These are phyloP conservation scores for Melanerpes formicivorus DNA, from an alignment of 2,113 vertebrate genomes.

Conservation along the genomic window DNA sequence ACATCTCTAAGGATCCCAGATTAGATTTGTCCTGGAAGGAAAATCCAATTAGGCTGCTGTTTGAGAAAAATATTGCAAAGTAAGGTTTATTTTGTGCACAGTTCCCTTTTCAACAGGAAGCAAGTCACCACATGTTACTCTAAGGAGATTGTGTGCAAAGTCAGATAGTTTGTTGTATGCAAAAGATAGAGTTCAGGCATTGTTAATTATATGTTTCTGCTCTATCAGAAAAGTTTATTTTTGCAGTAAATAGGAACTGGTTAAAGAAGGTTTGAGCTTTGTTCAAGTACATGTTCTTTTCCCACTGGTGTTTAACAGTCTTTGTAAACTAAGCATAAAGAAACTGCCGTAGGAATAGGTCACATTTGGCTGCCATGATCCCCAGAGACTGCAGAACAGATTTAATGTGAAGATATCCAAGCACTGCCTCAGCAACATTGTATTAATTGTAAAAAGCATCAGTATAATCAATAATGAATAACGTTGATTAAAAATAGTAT, in stretches of 20 bases:
- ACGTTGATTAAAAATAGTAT: background rate
- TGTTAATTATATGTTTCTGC: background rate
- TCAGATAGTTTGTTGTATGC: background rate
- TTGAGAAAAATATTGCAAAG: constrained; percentile 9
- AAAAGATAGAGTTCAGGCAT: background rate
- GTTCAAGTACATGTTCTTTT: background rate
- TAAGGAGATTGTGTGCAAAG: background rate
- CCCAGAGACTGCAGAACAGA: background rate
- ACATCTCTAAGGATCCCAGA: background rate
- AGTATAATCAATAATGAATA: background rate
- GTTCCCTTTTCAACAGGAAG: background rate
- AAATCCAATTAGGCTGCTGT: background rate
- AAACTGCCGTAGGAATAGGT: background rate
- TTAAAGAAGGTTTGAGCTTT: background rate
- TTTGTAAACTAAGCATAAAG: constrained; percentile 8
- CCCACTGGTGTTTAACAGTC: background rate
- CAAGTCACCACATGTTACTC: background rate
- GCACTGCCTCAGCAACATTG: background rate
- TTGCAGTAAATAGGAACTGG: background rate
- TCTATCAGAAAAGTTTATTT: background rate
- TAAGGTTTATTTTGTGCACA: background rate
- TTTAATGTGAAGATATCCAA: background rate
- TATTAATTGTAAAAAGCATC: background rate
- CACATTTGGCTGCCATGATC: background rate
- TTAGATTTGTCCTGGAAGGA: constrained; percentile 3